Evolutionary conservation across 2,113 vertebrate species (phyloP).

Genomic region (Zosterops hypoxanthus): DNA sequence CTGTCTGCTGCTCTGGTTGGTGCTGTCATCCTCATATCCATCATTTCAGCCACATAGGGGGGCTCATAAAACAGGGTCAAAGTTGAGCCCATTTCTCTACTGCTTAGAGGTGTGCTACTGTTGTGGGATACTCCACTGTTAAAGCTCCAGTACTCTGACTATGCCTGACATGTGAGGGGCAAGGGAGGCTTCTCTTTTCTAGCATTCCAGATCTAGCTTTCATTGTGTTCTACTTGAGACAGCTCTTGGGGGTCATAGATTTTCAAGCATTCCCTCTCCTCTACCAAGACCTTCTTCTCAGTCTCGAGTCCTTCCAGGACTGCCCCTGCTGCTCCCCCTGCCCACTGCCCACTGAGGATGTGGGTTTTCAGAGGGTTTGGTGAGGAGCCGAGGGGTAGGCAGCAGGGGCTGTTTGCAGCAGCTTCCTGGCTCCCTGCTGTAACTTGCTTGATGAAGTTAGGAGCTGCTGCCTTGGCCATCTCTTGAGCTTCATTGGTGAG

Average conservation of each 20-base stretch:
- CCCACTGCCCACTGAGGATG: accelerated
- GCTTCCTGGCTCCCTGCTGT: neutral
- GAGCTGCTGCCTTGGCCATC: neutral
- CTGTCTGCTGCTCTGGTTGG: too few species aligned
- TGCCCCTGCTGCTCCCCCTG: neutral
- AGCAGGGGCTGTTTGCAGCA: neutral
- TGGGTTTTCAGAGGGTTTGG: neutral
- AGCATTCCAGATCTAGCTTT: neutral
- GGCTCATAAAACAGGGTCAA: neutral
- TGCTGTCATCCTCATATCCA: neutral
- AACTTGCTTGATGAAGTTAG: neutral
- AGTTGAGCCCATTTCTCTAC: neutral
- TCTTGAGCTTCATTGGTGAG: neutral
- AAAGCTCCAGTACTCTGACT: neutral
- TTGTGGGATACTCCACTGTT: too few species aligned
- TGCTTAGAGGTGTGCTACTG: too few species aligned
- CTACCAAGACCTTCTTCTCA: neutral
- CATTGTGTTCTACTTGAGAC: neutral
- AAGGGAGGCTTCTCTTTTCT: neutral
- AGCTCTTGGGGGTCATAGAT: neutral
- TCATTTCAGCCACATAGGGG: too few species aligned
- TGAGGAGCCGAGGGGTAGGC: accelerated
- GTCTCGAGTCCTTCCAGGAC: neutral
- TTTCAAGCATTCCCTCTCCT: neutral
- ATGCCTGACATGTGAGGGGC: accelerated